phyloP scores from a whole-genome alignment of 2,113 vertebrate genomes.

The Phylloscopus trochilus region DNA sequence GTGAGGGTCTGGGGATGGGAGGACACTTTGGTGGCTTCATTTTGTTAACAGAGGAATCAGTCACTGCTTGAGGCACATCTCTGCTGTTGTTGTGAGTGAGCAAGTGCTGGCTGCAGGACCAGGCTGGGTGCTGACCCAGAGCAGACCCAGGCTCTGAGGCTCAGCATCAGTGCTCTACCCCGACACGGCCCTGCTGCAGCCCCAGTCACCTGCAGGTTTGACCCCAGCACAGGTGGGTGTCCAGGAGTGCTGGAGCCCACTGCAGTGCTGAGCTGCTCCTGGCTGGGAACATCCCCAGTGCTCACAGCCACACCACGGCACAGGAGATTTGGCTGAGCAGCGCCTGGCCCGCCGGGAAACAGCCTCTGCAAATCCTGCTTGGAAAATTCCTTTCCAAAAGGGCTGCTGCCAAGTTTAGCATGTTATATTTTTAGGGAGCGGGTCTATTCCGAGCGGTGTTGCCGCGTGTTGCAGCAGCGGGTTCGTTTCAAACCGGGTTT shows the following conservation, averaged over 20 bases:
- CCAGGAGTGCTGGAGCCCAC: background rate
- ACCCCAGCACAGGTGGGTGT: rapidly evolving
- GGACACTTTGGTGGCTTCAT: background rate
- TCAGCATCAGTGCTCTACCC: rapidly evolving
- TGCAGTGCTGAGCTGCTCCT: background rate
- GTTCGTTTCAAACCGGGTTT: background rate
- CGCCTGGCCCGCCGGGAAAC: background rate
- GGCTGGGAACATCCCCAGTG: rapidly evolving
- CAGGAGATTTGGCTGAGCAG: background rate
- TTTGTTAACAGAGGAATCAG: background rate
- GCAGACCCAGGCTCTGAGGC: background rate
- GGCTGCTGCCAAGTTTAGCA: constrained; percentile 42
- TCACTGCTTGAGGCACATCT: background rate
- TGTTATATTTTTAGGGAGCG: constrained; percentile 43
- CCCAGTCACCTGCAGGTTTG: rapidly evolving
- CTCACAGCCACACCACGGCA: background rate
- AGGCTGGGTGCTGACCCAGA: background rate
- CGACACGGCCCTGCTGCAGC: rapidly evolving
- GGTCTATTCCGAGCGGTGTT: background rate
- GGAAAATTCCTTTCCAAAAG: constrained; percentile 58
- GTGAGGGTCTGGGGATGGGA: background rate
- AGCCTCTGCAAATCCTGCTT: constrained; percentile 31
- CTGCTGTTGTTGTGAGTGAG: background rate
- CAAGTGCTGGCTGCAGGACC: background rate
- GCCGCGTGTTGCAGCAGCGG: background rate